phyloP scores from a whole-genome alignment of 2,888 invertebrate species.

The Limnephilus auricula region DNA sequence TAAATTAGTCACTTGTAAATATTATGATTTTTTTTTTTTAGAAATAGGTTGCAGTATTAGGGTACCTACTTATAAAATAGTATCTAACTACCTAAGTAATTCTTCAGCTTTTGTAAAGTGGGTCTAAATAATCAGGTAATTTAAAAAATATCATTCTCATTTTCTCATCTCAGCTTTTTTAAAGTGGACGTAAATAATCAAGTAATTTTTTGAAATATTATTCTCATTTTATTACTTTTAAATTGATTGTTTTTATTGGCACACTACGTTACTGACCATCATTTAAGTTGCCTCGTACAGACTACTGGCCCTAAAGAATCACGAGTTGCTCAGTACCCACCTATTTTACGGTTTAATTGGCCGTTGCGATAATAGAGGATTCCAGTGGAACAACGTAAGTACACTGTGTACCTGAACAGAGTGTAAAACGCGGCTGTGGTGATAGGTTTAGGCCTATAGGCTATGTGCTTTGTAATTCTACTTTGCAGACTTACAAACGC shows the following conservation, averaged over 20 bases:
- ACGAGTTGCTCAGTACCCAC: background rate
- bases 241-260: background rate
- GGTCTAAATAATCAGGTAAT: too few relatives aligned
- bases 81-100: too few relatives aligned
- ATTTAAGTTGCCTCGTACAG: background rate
- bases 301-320: background rate
- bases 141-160: too few relatives aligned
- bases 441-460: background rate
- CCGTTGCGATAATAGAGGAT: background rate
- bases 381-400: background rate
- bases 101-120: too few relatives aligned
- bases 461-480: background rate
- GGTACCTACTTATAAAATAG: too few relatives aligned
- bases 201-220: too few relatives aligned
- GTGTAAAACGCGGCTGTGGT: background rate
- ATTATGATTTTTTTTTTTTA: too few relatives aligned
- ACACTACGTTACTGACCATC: background rate
- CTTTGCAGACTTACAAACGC: background rate
- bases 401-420: background rate
- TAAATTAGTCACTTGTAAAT: too few relatives aligned
- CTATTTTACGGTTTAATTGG: conserved; percentile 2
- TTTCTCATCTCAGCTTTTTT: too few relatives aligned
- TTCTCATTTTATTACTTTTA: background rate
- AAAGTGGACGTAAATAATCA: too few relatives aligned
- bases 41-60: too few relatives aligned